A percentile compares a stretch with the other conserved stretches of the same genome.
These are phyloP conservation scores for Ctenodactylus gundi DNA, from an alignment of 2,113 vertebrate species.

Conservation along the genomic window DNA sequence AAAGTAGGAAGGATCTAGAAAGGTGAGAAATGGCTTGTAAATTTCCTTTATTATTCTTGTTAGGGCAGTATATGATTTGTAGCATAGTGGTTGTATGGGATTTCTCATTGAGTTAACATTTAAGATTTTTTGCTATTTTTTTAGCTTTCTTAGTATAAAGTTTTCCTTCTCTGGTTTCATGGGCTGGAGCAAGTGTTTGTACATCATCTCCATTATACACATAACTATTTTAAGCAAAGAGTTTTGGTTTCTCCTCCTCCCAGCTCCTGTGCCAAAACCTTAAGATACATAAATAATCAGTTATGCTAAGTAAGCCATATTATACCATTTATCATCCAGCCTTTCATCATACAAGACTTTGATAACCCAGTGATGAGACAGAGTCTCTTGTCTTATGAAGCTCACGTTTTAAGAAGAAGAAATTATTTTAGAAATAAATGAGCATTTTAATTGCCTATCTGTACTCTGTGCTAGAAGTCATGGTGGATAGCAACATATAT, in stretches of 20 bases:
- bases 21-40: not conserved
- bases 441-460: not conserved
- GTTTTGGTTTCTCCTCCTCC: not conserved
- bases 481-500: not conserved
- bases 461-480: not conserved
- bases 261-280: not conserved
- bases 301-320: not conserved
- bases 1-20: not conserved
- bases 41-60: slow-evolving; percentile 8
- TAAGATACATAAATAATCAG: slow-evolving; percentile 6
- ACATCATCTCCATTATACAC: not conserved
- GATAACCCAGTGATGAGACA: not conserved
- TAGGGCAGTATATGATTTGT: not conserved
- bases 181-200: slow-evolving; percentile 19
- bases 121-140: not conserved
- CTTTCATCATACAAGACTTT: not conserved
- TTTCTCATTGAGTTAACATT: not conserved
- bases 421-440: not conserved
- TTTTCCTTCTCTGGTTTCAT: slow-evolving; percentile 16
- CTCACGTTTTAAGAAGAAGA: slow-evolving; percentile 16
- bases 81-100: not conserved
- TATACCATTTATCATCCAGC: not conserved
- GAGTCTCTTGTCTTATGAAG: not conserved
- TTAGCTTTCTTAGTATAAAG: not conserved
- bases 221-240: not conserved